A percentile compares a stretch with the other conserved stretches of the same genome.
Evolutionary conservation across 2,797 vertebrate genomes (phyloP).

Genomic region (Bradypodion pumilum): DNA sequence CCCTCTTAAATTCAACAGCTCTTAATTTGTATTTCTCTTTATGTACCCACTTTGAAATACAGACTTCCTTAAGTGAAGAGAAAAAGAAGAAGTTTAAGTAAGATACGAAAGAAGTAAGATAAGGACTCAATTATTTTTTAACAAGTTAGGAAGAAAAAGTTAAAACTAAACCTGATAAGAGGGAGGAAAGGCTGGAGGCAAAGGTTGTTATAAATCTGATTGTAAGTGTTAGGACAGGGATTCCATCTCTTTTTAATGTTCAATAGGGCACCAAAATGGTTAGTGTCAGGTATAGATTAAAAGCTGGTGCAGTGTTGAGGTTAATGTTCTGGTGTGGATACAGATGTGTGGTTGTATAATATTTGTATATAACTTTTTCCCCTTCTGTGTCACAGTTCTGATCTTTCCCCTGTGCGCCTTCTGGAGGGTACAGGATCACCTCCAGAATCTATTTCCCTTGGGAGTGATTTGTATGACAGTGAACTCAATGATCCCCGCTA

Average conservation of each 20-base stretch:
- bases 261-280: not conserved
- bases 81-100: too few relatives aligned
- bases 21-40: not conserved
- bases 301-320: not conserved
- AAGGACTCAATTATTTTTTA: not conserved
- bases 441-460: conserved; percentile 80
- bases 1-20: not conserved
- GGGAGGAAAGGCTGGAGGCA: not conserved
- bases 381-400: conserved; percentile 71
- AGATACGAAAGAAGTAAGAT: not conserved
- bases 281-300: not conserved
- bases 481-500: conserved; percentile 90
- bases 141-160: not conserved
- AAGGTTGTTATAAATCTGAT: not conserved
- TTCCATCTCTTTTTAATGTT: not conserved
- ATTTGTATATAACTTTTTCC: not conserved
- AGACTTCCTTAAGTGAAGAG: not conserved
- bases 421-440: conserved; percentile 80
- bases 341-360: not conserved
- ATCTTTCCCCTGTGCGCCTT: conserved; percentile 72
- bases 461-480: conserved; percentile 82
- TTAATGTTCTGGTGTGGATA: too few relatives aligned
- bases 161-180: not conserved
- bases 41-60: not conserved
- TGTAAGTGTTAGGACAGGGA: not conserved